A percentile compares a stretch with the other conserved stretches of the same genome.
Evolutionary conservation across 2,888 invertebrate genomes (phyloP).

Genomic region (Hetaerina titia): DNA sequence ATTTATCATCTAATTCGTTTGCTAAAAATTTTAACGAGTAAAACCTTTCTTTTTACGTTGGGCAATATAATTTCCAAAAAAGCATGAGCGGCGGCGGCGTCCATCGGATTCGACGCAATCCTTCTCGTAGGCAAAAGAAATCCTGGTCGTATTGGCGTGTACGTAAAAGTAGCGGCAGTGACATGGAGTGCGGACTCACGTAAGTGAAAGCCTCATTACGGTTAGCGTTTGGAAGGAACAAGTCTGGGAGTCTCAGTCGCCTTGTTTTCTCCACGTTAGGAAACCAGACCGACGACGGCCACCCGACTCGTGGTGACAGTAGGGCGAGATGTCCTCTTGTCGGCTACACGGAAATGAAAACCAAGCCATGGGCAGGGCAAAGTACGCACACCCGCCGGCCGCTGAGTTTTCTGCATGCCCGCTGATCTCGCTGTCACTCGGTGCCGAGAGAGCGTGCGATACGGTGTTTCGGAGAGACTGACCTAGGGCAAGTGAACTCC

Average conservation of each 20-base stretch:
- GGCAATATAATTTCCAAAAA: no score
- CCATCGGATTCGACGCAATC: no score
- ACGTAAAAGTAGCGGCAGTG: no score
- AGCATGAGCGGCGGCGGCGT: no score
- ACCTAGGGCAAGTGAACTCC: background rate
- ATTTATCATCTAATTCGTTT: no score
- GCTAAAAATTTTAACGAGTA: no score
- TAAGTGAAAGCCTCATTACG: background rate
- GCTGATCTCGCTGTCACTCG: background rate
- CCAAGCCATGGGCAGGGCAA: background rate
- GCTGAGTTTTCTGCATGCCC: background rate
- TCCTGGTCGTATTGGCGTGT: no score
- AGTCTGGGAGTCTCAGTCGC: background rate
- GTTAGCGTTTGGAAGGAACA: background rate
- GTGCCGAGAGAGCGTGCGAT: background rate
- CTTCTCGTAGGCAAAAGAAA: no score
- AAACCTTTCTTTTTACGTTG: no score
- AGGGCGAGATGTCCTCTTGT: background rate
- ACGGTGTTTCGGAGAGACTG: background rate
- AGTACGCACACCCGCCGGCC: background rate
- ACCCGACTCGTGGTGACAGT: background rate
- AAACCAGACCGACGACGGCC: background rate
- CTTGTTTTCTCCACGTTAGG: background rate
- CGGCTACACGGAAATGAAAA: background rate
- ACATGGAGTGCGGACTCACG: no score